A percentile compares a stretch with the other conserved stretches of the same genome.
These are phyloP conservation scores for Agonum fuliginosum DNA, from an alignment of 2,888 invertebrate genomes.

Conservation along the genomic window DNA sequence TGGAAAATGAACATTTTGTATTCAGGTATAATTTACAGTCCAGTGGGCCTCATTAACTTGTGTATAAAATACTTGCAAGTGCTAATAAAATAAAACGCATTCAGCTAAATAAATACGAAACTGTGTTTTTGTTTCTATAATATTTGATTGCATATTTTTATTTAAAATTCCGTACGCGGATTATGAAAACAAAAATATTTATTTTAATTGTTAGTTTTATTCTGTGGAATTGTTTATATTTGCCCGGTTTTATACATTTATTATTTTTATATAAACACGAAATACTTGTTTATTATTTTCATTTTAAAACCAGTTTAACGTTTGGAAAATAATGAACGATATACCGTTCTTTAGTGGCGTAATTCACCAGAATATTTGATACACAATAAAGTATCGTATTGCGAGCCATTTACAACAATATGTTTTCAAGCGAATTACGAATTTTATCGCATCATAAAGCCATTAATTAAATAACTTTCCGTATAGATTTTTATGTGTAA, in stretches of 20 bases:
- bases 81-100: slow-evolving; percentile 7
- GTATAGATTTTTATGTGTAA: neutral
- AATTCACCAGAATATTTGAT: slow-evolving; percentile 1
- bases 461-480: slow-evolving; percentile 25
- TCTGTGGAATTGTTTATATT: slow-evolving; percentile 16
- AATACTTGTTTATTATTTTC: slow-evolving; percentile 32
- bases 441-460: slow-evolving; percentile 28
- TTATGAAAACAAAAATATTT: slow-evolving; percentile 20
- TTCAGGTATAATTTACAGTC: no score
- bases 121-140: neutral
- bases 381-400: slow-evolving; percentile 24
- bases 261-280: slow-evolving; percentile 38
- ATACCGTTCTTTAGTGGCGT: slow-evolving; percentile 11
- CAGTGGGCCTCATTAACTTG: no score
- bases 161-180: neutral
- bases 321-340: slow-evolving; percentile 11
- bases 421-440: slow-evolving; percentile 4
- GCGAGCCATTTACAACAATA: slow-evolving; percentile 15
- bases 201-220: slow-evolving; percentile 15
- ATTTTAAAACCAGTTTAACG: slow-evolving; percentile 16
- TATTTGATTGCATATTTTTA: slow-evolving; percentile 20
- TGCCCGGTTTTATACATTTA: slow-evolving; percentile 22
- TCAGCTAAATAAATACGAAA: slow-evolving; percentile 3
- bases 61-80: neutral
- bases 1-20: no score